These are phyloP conservation scores for Sminthurides bifidus DNA, from an alignment of 1,140 invertebrate genomes.

Conservation along the genomic window DNA sequence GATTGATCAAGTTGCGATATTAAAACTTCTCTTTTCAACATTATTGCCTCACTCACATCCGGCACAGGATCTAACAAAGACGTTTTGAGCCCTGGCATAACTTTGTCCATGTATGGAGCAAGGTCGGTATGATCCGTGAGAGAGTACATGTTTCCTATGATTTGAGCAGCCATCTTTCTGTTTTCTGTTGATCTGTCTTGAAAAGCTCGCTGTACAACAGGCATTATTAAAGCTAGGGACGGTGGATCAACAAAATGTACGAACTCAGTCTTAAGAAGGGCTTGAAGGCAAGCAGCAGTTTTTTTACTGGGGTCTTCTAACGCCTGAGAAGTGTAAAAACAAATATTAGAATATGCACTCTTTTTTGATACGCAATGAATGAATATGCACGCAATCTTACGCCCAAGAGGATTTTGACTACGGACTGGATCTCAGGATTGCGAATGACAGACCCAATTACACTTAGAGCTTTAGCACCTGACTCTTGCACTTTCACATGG, in stretches of 20 bases:
- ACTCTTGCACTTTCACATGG: constrained; percentile 94
- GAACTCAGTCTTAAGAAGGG: constrained; percentile 91
- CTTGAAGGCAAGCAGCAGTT: constrained; percentile 81
- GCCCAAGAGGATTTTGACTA: constrained; percentile 36
- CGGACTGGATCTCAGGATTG: constrained; percentile 89
- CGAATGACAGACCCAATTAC: constrained; percentile 95
- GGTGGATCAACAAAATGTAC: constrained; percentile 99
- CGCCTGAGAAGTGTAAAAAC: constrained; percentile 46
- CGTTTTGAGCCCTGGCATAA: constrained; percentile 92
- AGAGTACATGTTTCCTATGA: constrained; percentile 99
- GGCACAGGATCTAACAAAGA: constrained; percentile 95
- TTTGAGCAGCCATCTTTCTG: constrained; percentile 96
- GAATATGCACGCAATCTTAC: constrained; percentile 37
- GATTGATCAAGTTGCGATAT: background rate
- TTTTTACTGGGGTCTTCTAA: constrained; percentile 94
- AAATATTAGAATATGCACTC: background rate
- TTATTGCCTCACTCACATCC: constrained; percentile 55
- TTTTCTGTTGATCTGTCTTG: constrained; percentile 94
- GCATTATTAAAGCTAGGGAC: constrained; percentile 97
- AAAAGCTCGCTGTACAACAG: constrained; percentile 92
- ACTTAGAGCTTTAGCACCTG: constrained; percentile 84
- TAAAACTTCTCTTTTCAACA: background rate
- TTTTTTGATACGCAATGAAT: background rate
- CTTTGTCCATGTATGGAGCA: constrained; percentile 86
- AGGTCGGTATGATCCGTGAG: constrained; percentile 97